Conservation (phyloP, 2,888 invertebrate species). For the Melipona bicolor region DNA sequence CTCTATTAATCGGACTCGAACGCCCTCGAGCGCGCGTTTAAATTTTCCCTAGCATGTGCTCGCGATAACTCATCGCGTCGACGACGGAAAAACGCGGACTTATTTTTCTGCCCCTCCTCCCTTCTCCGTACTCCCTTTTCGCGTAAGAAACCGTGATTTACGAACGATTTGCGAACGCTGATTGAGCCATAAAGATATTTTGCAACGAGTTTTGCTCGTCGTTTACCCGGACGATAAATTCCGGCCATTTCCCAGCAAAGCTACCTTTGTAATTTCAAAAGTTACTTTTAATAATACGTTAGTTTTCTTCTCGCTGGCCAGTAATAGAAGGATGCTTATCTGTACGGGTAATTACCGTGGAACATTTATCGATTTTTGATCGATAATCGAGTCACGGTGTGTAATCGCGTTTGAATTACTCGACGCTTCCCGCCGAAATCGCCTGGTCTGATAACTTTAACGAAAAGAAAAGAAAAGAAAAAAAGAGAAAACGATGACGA, state of each 20-base stretch:
- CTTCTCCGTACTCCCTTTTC: no score
- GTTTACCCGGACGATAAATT: constrained; percentile 1
- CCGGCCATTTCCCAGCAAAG: neutral
- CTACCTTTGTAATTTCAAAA: neutral
- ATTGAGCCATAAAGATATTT: constrained; percentile 37
- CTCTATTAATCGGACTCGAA: neutral
- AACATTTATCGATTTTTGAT: constrained; percentile 24
- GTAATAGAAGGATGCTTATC: constrained; percentile 42
- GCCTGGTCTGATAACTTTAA: no score
- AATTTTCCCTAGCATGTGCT: constrained; percentile 3
- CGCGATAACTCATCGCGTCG: constrained; percentile 30
- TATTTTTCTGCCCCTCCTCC: neutral
- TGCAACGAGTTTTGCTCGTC: neutral
- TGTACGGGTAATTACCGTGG: constrained; percentile 14
- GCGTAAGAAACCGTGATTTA: constrained; percentile 8
- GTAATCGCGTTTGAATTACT: neutral
- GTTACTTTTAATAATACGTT: constrained; percentile 7
- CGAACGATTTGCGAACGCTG: constrained; percentile 10
- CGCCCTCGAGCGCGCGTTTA: constrained; percentile 19
- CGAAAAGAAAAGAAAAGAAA: no score
- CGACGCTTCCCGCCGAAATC: neutral
- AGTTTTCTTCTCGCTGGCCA: neutral
- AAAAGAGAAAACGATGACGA: neutral
- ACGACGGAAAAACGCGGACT: neutral
- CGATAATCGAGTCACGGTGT: constrained; percentile 2